These are phyloP conservation scores for Microdon myrmicae DNA, from an alignment of 2,888 invertebrate species.

Conservation along the genomic window DNA sequence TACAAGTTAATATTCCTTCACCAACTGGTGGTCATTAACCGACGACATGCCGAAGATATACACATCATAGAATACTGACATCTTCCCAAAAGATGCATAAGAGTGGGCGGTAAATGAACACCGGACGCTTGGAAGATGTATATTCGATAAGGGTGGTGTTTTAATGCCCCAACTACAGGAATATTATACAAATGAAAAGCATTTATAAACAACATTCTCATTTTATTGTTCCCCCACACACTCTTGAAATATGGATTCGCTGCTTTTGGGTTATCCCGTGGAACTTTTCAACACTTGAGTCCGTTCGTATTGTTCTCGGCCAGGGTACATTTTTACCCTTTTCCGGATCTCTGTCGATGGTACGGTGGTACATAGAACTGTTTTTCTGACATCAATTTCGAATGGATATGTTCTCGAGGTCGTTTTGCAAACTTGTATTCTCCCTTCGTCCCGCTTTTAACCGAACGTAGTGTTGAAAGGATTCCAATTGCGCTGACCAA, in stretches of 20 bases:
- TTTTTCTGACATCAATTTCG: conserved; percentile 22
- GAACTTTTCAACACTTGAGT: too few species aligned
- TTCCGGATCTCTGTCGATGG: conserved; percentile 8
- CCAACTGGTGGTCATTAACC: too few species aligned
- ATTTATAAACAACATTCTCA: conserved; percentile 36
- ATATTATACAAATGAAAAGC: conserved; percentile 32
- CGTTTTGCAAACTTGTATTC: conserved; percentile 27
- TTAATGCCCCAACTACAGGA: conserved; percentile 28
- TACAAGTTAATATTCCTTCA: too few species aligned
- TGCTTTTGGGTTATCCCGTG: too few species aligned
- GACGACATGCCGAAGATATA: too few species aligned
- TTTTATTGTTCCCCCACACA: conserved; percentile 10
- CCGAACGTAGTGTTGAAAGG: conserved; percentile 30
- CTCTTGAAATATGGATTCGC: background rate
- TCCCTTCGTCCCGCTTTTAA: background rate
- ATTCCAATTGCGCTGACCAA: conserved; percentile 47
- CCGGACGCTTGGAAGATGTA: conserved; percentile 14
- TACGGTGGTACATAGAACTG: conserved; percentile 11
- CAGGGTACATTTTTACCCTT: background rate
- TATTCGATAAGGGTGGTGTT: conserved; percentile 29
- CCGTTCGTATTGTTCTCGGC: background rate
- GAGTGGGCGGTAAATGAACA: too few species aligned
- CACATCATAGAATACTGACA: too few species aligned
- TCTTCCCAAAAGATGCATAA: too few species aligned
- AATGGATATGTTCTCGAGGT: conserved; percentile 9